A percentile compares a stretch with the other conserved stretches of the same genome.
Conservation (phyloP, 1,140 invertebrate species). For the Apolygus lucorum region DNA sequence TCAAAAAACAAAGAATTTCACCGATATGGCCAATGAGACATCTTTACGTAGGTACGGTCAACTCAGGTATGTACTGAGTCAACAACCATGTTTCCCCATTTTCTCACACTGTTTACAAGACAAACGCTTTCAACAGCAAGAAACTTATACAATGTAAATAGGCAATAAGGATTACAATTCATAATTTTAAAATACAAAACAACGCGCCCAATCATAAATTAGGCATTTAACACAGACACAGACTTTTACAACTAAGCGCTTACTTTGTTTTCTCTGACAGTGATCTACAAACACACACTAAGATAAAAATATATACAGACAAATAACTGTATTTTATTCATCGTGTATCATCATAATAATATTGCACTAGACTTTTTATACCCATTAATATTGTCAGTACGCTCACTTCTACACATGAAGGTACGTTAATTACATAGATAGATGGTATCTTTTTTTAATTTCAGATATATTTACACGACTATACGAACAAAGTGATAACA, state of each 20-base stretch:
- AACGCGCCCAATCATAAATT: not conserved
- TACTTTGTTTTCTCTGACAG: not conserved
- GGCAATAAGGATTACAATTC: too few relatives aligned
- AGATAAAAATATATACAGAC: not conserved
- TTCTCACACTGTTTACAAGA: too few relatives aligned
- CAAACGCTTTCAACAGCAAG: not conserved
- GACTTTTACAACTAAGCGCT: not conserved
- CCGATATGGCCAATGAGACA: too few relatives aligned
- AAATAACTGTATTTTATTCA: not conserved
- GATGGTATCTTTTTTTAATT: not conserved
- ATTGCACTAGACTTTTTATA: slow-evolving; percentile 15
- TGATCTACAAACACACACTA: not conserved
- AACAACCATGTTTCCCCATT: too few relatives aligned
- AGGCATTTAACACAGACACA: not conserved
- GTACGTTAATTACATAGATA: not conserved
- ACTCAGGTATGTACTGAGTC: too few relatives aligned
- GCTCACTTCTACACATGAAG: not conserved
- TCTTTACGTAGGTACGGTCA: too few relatives aligned
- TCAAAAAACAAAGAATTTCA: too few relatives aligned
- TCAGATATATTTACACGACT: not conserved
- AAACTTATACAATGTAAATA: too few relatives aligned
- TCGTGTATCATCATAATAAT: not conserved
- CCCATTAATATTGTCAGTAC: slow-evolving; percentile 1
- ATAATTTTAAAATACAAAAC: too few relatives aligned
- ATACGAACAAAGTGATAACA: not conserved